Evolutionary conservation across 2,113 vertebrate genomes (phyloP).

Genomic region (Ascaphus truei): DNA sequence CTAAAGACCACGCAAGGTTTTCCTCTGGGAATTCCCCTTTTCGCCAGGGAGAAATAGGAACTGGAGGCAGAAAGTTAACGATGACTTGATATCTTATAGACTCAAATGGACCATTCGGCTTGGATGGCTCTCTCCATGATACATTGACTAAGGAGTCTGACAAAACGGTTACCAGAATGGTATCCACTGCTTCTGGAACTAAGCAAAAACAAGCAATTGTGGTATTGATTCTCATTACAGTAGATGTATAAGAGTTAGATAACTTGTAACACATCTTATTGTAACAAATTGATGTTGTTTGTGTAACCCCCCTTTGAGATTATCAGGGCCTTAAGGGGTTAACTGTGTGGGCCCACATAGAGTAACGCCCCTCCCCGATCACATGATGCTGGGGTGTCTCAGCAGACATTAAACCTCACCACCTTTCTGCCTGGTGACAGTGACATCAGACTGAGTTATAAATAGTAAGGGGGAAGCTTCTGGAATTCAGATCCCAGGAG

Average conservation of each 20-base stretch:
- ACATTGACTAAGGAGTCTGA: slow-evolving; percentile 52
- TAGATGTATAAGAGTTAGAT: background rate
- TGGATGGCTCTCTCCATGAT: slow-evolving; percentile 55
- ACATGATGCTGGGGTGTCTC: too few relatives aligned
- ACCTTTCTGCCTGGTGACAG: too few relatives aligned
- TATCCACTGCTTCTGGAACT: slow-evolving; percentile 58
- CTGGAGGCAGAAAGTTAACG: slow-evolving; percentile 40
- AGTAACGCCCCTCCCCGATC: too few relatives aligned
- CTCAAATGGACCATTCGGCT: slow-evolving; percentile 56
- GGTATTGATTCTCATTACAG: slow-evolving; percentile 4
- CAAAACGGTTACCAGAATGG: slow-evolving; percentile 40
- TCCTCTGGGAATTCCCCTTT: slow-evolving; percentile 54
- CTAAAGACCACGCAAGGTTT: slow-evolving; percentile 44
- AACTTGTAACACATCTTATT: too few relatives aligned
- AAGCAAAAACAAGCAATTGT: slow-evolving; percentile 12
- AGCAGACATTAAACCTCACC: too few relatives aligned
- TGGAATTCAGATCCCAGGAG: too few relatives aligned
- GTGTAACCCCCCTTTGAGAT: too few relatives aligned
- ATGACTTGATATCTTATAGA: slow-evolving; percentile 57
- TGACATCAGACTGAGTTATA: too few relatives aligned
- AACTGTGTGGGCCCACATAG: too few relatives aligned
- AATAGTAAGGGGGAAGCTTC: too few relatives aligned
- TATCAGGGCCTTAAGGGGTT: too few relatives aligned
- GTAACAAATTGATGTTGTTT: too few relatives aligned
- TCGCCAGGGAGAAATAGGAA: slow-evolving; percentile 44